phyloP scores from a whole-genome alignment of 2,888 invertebrate species.

The Drosophila macrospina region DNA sequence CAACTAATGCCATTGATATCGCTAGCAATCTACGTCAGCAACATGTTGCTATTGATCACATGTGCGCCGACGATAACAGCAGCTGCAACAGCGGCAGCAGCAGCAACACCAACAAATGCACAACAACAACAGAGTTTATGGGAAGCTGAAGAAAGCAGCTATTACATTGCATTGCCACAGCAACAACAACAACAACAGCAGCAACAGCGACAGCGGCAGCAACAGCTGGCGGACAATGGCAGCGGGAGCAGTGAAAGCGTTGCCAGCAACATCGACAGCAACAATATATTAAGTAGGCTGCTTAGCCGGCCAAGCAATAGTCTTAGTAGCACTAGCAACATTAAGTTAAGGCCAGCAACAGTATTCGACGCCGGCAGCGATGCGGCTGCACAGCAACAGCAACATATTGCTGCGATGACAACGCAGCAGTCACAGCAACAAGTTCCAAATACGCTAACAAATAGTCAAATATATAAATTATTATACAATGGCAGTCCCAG shows the following conservation, averaged over 20 bases:
- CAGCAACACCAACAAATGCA: constrained; percentile 45
- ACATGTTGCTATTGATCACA: constrained; percentile 84
- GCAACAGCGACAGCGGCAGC: constrained; percentile 26
- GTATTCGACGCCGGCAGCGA: constrained; percentile 74
- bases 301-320: constrained; percentile 67
- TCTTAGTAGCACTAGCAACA: constrained; percentile 71
- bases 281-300: constrained; percentile 81
- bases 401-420: constrained; percentile 47
- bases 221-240: constrained; percentile 51
- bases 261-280: constrained; percentile 55
- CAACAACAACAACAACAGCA: constrained; percentile 40
- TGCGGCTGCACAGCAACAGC: constrained; percentile 54
- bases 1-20: constrained; percentile 85
- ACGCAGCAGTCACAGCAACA: constrained; percentile 76
- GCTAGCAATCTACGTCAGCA: constrained; percentile 83
- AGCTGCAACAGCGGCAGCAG: constrained; percentile 67
- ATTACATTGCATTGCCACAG: constrained; percentile 62
- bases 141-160: constrained; percentile 58
- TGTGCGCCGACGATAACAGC: constrained; percentile 81
- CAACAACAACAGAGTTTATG: constrained; percentile 42
- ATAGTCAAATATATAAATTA: constrained; percentile 84
- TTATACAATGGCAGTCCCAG: constrained; percentile 63
- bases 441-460: constrained; percentile 84
- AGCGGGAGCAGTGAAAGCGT: constrained; percentile 66
- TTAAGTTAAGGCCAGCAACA: constrained; percentile 80